Percentiles rank a stretch among this genome's conserved stretches.
phyloP scores from a whole-genome alignment of 2,888 invertebrate genomes.

The Chrysolina americana region DNA sequence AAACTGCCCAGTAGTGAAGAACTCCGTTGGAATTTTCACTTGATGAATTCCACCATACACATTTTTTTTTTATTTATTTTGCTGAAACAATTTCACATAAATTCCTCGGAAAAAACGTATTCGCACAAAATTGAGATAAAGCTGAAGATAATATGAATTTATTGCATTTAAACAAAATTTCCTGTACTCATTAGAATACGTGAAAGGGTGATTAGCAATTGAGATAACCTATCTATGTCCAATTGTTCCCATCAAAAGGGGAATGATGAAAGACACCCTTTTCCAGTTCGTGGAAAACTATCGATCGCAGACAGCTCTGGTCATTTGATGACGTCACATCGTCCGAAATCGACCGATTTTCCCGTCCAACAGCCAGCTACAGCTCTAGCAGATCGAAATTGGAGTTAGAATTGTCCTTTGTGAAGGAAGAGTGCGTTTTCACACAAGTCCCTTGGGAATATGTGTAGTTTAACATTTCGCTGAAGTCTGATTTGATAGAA shows the following conservation, averaged over 20 bases:
- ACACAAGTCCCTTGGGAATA: conserved; percentile 32
- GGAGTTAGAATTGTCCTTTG: conserved; percentile 46
- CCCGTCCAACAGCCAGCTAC: conserved; percentile 51
- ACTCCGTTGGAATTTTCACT: no score
- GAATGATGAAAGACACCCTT: conserved; percentile 40
- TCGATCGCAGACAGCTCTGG: conserved; percentile 65
- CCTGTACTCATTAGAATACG: conserved; percentile 32
- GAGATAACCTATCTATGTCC: conserved; percentile 50
- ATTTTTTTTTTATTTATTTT: no score
- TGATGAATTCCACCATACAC: no score
- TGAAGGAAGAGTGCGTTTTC: conserved; percentile 35
- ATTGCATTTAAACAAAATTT: conserved; percentile 36
- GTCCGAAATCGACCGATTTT: conserved; percentile 66
- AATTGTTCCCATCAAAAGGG: conserved; percentile 44
- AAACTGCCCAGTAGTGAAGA: no score
- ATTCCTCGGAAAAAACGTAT: no score
- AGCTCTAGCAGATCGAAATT: conserved; percentile 56
- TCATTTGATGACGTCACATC: conserved; percentile 67
- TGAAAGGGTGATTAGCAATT: conserved; percentile 43
- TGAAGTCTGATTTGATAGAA: conserved; percentile 32
- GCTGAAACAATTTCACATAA: no score
- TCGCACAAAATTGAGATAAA: no score
- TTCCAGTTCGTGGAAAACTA: conserved; percentile 62
- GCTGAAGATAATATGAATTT: background rate
- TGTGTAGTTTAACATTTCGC: conserved; percentile 23